Conservation (phyloP, 2,113 vertebrate species). For the Chaetura pelagica region DNA sequence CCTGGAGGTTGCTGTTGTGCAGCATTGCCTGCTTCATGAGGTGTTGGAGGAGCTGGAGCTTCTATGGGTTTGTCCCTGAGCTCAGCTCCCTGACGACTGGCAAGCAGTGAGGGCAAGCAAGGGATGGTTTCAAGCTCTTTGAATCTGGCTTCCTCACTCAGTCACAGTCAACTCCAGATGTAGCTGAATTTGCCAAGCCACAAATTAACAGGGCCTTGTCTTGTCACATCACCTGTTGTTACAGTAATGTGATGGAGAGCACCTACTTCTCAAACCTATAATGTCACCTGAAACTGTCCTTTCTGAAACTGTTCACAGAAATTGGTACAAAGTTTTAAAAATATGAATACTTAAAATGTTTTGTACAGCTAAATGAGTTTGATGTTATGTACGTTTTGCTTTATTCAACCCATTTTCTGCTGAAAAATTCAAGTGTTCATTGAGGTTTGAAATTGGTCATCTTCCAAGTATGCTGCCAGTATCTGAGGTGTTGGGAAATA, state of each 20-base stretch:
- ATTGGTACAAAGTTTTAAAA: neutral
- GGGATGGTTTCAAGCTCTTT: neutral
- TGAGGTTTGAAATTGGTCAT: neutral
- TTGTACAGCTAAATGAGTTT: neutral
- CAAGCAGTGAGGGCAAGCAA: neutral
- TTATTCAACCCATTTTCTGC: neutral
- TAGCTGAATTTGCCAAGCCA: neutral
- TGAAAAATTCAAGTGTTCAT: neutral
- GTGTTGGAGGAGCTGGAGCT: neutral
- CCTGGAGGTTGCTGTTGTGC: rapidly evolving
- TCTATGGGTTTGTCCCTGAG: neutral
- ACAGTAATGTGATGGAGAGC: neutral
- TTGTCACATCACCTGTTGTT: neutral
- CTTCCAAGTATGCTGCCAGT: neutral
- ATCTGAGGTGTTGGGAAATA: neutral
- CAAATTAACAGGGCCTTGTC: neutral
- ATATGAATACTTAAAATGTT: neutral
- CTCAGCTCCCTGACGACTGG: neutral
- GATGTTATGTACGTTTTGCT: neutral
- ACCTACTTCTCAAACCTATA: neutral
- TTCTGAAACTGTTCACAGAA: neutral
- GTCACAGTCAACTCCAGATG: neutral
- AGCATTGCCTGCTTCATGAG: rapidly evolving
- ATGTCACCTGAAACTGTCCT: neutral
- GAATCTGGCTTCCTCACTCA: neutral